Evolutionary conservation across 2,888 invertebrate genomes (phyloP).

Genomic region (Cryptus viduatorius): DNA sequence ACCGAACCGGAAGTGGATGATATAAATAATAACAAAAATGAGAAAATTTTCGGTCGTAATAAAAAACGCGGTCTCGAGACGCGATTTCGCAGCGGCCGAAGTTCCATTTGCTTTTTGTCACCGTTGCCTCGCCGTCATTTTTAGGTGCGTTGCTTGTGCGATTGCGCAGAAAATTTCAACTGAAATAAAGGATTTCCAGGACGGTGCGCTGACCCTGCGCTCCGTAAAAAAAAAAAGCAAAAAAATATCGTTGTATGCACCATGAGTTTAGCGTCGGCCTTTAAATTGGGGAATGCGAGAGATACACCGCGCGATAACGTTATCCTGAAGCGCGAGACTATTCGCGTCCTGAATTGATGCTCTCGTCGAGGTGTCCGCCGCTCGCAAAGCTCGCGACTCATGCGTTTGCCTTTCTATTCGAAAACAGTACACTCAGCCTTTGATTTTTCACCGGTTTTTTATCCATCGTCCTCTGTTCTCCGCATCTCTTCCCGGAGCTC

Average conservation of each 20-base stretch:
- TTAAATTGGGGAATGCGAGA: constrained; percentile 6
- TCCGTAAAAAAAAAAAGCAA: background rate
- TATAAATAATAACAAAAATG: background rate
- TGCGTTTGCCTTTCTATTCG: background rate
- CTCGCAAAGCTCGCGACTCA: constrained; percentile 27
- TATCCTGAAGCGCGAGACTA: constrained; percentile 1
- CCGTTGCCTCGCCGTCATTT: background rate
- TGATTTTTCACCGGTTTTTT: constrained; percentile 32
- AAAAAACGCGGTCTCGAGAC: constrained; percentile 4
- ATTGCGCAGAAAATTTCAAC: constrained; percentile 17
- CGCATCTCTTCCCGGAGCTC: background rate
- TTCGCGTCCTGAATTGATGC: constrained; percentile 20
- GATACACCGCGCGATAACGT: background rate
- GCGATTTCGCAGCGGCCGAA: constrained; percentile 8
- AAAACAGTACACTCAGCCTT: constrained; percentile 1
- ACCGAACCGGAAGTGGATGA: background rate
- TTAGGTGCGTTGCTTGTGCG: background rate
- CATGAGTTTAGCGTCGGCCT: background rate
- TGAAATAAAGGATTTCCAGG: constrained; percentile 7
- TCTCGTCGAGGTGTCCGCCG: background rate
- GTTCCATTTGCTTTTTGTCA: constrained; percentile 9
- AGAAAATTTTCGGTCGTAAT: background rate
- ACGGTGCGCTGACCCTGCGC: background rate
- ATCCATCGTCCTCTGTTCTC: background rate
- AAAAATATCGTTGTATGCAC: constrained; percentile 3